Evolutionary conservation across 2,113 vertebrate species (phyloP), one percentile per base, ranked within the genome.

Genomic region (Peromyscus maniculatus): DNA sequence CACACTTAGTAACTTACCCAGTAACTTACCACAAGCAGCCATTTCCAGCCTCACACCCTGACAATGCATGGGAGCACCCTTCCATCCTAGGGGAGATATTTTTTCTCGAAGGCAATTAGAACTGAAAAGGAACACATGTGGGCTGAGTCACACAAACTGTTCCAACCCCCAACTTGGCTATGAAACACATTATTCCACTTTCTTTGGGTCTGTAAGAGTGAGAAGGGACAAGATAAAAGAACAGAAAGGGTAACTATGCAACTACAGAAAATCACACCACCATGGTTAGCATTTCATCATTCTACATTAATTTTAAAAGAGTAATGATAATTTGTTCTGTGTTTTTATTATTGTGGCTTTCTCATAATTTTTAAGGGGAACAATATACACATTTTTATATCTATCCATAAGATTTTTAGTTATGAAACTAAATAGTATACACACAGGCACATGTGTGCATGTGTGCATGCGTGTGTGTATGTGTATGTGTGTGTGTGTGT

Each of bases 221-320:
- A 26, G 0, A 6, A 0, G 33, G 8, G 9, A 26, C 0, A 43
- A 7, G 19, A 62, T 7, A n/a, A 7, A 13, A 93, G n/a, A 93
- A 28, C 17, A 3, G 13, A 82, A 64, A 91, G 24, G 52, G 19
- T 67, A 16, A 64, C 28, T 89, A 89, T 77, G 59, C 26, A 43
- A 46, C 67, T 67, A 62, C 1, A 89, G 59, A 22, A 1, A 79
- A 66, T 39, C 64, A 46, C 17, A 19, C 0, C 8, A 31, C 26
- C 2, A 46, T 13, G 13, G 21, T 43, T 57, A 49, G 2, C 33
- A 79, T 64, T 91, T n/a, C 24, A 89, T 66, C 19, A 31, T 64
- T 11, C 4, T 19, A 43, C 62, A 62, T 95, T 91, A 77, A 86
- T 91, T 92, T 80, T n/a, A 69, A 79, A 91, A 93, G 5, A 5